These are phyloP conservation scores for Prionailurus viverrinus DNA, from an alignment of 2,113 vertebrate genomes.

Conservation along the genomic window DNA sequence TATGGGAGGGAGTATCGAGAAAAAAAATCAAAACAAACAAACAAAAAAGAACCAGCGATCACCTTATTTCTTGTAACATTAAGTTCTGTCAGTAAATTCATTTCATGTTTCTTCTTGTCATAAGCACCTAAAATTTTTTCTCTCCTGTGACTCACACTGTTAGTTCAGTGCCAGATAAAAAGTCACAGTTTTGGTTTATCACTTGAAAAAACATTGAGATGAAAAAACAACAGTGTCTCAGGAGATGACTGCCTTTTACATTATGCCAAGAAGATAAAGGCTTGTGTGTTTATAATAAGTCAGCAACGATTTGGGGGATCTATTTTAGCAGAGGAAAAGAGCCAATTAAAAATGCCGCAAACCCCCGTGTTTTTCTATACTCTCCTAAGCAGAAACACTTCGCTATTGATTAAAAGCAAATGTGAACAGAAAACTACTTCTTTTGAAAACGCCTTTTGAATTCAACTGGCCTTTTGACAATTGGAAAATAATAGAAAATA, in stretches of 20 bases:
- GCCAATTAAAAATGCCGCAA: constrained; percentile 64
- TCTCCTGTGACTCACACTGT: constrained; percentile 77
- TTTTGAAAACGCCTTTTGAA: constrained; percentile 5
- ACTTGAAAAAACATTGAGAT: constrained; percentile 85
- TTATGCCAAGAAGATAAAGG: constrained; percentile 85
- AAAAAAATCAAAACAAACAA: background rate
- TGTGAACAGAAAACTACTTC: background rate
- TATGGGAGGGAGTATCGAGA: background rate
- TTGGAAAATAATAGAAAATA: background rate
- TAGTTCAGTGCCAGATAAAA: constrained; percentile 79
- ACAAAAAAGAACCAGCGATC: background rate
- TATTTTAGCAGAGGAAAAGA: constrained; percentile 69
- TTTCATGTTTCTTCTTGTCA: constrained; percentile 77
- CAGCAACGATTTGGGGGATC: constrained; percentile 65
- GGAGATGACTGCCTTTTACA: constrained; percentile 80
- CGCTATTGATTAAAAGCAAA: background rate
- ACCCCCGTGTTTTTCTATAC: background rate
- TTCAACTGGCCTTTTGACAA: background rate
- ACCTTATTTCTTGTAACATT: constrained; percentile 46
- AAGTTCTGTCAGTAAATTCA: constrained; percentile 71
- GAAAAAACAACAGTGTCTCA: constrained; percentile 78
- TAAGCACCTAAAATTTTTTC: constrained; percentile 74
- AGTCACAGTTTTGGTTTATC: constrained; percentile 83
- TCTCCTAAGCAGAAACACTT: constrained; percentile 41
- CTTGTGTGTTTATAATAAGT: constrained; percentile 67